These are phyloP conservation scores for Anas bahamensis DNA, from an alignment of 2,797 vertebrate genomes.

Conservation along the genomic window DNA sequence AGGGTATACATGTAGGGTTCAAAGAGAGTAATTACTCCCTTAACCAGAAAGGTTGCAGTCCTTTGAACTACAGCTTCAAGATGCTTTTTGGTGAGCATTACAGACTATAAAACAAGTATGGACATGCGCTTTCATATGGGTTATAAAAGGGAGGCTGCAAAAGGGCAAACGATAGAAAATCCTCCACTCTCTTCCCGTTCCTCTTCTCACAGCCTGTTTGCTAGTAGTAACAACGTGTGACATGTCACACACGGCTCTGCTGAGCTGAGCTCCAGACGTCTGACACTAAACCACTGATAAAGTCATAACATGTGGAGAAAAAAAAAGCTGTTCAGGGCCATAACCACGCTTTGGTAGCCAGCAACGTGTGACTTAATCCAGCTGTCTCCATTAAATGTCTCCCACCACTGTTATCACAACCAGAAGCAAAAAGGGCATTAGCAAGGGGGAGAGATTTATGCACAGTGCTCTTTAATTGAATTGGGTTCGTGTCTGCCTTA, in stretches of 20 bases:
- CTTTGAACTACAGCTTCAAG: background rate
- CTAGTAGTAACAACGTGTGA: background rate
- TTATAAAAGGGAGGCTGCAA: background rate
- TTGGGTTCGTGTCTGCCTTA: background rate
- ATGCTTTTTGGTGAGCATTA: background rate
- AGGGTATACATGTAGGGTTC: accelerated
- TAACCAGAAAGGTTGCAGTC: background rate
- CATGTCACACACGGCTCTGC: background rate
- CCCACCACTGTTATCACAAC: background rate
- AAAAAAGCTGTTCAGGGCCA: background rate
- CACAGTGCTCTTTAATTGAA: background rate
- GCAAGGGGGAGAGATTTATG: background rate
- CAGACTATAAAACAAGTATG: background rate
- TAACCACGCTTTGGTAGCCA: background rate
- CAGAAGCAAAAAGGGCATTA: background rate
- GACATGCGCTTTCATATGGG: background rate
- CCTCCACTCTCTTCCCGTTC: background rate
- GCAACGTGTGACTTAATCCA: background rate
- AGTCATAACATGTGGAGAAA: background rate
- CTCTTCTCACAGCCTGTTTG: background rate
- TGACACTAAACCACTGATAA: slow-evolving; percentile 25
- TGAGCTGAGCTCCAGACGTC: background rate
- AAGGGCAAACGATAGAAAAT: background rate
- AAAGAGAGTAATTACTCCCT: background rate
- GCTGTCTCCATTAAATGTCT: background rate